Percentiles rank a stretch among this genome's conserved stretches.
Conservation (phyloP, 2,797 vertebrate genomes). For the Sparidentex hasta region DNA sequence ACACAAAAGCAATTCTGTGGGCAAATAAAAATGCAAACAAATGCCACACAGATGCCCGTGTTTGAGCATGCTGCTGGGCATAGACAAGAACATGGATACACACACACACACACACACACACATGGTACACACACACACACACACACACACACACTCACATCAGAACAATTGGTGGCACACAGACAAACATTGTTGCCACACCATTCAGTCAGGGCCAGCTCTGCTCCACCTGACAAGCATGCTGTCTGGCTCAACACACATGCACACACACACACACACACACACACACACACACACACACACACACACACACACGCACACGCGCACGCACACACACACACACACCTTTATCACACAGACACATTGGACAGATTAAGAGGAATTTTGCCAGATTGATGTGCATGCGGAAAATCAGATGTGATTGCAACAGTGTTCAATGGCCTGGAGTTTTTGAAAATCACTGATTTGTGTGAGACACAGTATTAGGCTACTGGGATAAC, state of each 20-base stretch:
- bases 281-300: conserved; percentile 6
- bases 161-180: conserved; percentile 59
- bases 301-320: conserved; percentile 16
- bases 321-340: not conserved
- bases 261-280: conserved; percentile 10
- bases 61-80: conserved; percentile 45
- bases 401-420: conserved; percentile 1
- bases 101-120: conserved; percentile 22
- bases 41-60: conserved; percentile 65
- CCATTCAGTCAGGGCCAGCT: conserved; percentile 31
- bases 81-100: conserved; percentile 37
- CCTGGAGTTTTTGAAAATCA: conserved; percentile 17
- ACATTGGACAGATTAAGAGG: conserved; percentile 36
- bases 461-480: not conserved
- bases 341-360: conserved; percentile 50
- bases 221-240: conserved; percentile 28
- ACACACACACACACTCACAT: conserved; percentile 24
- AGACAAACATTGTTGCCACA: conserved; percentile 54
- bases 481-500: not conserved
- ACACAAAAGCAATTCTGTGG: conserved; percentile 69
- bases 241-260: conserved; percentile 23
- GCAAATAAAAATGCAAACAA: conserved; percentile 69
- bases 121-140: conserved; percentile 16
- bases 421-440: conserved; percentile 18
- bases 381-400: conserved; percentile 33